Conservation (phyloP, 2,888 invertebrate species). For the Anthophora plumipes region DNA sequence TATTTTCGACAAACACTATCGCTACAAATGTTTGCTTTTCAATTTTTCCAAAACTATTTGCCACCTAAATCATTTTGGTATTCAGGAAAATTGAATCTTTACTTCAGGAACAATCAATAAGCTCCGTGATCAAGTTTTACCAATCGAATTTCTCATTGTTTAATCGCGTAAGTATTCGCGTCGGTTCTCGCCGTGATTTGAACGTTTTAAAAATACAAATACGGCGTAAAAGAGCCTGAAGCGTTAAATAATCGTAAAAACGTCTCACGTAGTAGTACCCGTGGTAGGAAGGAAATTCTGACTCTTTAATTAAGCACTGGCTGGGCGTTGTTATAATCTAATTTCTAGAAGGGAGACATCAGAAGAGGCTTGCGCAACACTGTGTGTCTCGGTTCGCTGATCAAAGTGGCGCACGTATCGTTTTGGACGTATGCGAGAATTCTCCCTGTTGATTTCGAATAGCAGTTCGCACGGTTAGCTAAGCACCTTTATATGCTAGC, state of each 20-base stretch:
- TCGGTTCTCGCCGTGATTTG: neutral
- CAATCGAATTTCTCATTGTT: no score
- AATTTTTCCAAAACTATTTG: no score
- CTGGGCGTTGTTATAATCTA: constrained; percentile 56
- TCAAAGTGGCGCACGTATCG: constrained; percentile 57
- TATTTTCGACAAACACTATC: no score
- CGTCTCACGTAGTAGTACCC: neutral
- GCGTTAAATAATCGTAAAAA: constrained; percentile 19
- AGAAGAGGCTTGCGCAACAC: constrained; percentile 59
- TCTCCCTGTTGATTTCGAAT: constrained; percentile 59
- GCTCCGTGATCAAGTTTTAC: no score
- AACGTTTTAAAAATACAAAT: neutral
- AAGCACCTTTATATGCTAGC: constrained; percentile 69
- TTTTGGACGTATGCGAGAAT: constrained; percentile 44
- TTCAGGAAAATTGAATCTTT: no score
- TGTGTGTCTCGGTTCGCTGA: constrained; percentile 63
- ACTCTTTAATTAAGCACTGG: constrained; percentile 61
- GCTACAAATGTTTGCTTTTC: no score
- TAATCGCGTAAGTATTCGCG: no score
- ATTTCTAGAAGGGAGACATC: constrained; percentile 51
- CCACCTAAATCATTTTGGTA: no score
- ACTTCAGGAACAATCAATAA: no score
- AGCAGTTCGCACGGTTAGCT: constrained; percentile 69
- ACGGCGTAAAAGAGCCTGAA: no score
- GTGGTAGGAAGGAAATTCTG: constrained; percentile 32